A percentile compares a stretch with the other conserved stretches of the same genome.
Conservation (phyloP, 1,140 invertebrate species). For the Telenomus remus region DNA sequence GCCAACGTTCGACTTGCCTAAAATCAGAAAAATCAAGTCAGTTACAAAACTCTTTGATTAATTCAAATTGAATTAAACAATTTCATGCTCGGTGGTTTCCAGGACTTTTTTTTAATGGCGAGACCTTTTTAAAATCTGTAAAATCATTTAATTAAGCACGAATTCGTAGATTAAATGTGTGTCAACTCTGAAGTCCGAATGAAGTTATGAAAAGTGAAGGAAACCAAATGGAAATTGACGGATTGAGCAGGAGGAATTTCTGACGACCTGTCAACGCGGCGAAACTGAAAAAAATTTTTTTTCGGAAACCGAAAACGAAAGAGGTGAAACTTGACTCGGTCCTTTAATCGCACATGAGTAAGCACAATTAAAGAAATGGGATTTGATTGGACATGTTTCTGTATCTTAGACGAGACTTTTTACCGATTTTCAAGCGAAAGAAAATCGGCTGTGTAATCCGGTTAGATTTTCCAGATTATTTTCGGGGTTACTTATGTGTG, state of each 20-base stretch:
- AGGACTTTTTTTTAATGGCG: no score
- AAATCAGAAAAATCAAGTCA: slow-evolving; percentile 17
- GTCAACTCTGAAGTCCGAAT: no score
- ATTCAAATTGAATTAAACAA: neutral
- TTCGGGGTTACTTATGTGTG: slow-evolving; percentile 1
- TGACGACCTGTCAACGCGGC: no score
- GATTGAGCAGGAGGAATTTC: no score
- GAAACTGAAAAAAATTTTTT: no score
- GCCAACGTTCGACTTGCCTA: slow-evolving; percentile 70
- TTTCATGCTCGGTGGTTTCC: slow-evolving; percentile 6
- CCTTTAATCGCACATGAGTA: slow-evolving; percentile 10
- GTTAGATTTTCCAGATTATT: slow-evolving; percentile 14
- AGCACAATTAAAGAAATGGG: neutral
- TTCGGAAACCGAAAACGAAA: neutral
- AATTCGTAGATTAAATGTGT: no score
- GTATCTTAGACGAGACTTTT: neutral
- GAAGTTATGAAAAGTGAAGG: no score
- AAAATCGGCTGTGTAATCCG: slow-evolving; percentile 21
- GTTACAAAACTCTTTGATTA: neutral
- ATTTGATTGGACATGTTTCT: slow-evolving; percentile 24
- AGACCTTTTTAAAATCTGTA: no score
- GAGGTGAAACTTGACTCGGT: neutral
- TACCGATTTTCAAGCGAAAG: neutral
- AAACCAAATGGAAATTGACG: no score
- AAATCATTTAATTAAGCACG: no score